Evolutionary conservation across 2,888 invertebrate genomes (phyloP).

Genomic region (Apeira syringaria): DNA sequence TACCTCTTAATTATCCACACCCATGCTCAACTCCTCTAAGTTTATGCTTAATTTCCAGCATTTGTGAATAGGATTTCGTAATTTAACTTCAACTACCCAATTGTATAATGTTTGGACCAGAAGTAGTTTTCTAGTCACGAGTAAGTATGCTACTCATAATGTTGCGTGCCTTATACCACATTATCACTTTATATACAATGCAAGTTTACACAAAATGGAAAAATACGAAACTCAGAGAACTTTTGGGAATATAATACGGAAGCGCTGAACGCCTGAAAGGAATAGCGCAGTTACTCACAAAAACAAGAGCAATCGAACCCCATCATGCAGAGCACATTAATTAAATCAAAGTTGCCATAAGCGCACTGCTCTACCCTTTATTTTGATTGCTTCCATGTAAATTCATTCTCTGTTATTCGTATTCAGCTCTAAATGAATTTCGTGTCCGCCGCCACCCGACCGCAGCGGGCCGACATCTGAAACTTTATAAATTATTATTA

Average conservation of each 20-base stretch:
- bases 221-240: too few species aligned
- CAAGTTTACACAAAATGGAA: too few species aligned
- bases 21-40: too few species aligned
- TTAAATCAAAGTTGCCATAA: constrained; percentile 65
- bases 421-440: constrained; percentile 67
- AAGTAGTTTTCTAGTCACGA: too few species aligned
- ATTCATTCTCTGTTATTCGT: constrained; percentile 59
- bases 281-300: constrained; percentile 25
- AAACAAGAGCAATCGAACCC: constrained; percentile 50
- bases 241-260: not conserved
- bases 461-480: constrained; percentile 54
- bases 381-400: constrained; percentile 73
- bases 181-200: too few species aligned
- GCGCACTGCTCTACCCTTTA: constrained; percentile 55
- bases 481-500: constrained; percentile 71
- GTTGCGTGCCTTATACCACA: too few species aligned
- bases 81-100: too few species aligned
- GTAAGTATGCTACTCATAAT: too few species aligned
- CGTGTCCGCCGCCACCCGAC: constrained; percentile 55
- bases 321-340: constrained; percentile 57
- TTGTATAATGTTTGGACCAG: too few species aligned
- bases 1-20: too few species aligned
- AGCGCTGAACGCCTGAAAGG: constrained; percentile 16
- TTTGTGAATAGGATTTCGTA: too few species aligned
- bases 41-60: too few species aligned